Evolutionary conservation across 2,113 vertebrate genomes (phyloP).

Genomic region (Psittacara wagleri): DNA sequence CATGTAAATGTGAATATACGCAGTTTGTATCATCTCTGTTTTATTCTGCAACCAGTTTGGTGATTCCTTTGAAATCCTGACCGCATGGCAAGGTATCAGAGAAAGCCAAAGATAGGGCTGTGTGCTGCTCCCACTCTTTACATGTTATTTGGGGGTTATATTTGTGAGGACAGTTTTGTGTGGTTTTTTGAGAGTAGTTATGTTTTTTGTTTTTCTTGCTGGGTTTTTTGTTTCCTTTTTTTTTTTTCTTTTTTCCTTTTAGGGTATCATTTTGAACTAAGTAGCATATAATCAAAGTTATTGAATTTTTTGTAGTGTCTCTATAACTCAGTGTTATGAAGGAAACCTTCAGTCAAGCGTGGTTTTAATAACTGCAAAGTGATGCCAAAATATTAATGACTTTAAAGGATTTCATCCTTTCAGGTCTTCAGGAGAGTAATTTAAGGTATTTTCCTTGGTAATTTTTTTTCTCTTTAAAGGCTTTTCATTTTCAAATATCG

Average conservation of each 20-base stretch:
- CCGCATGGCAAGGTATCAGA: neutral
- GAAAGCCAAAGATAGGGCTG: neutral
- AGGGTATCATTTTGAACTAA: neutral
- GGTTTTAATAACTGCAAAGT: constrained; percentile 18
- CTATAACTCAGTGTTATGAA: neutral
- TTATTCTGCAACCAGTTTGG: neutral
- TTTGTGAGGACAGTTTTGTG: neutral
- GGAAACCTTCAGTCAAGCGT: neutral
- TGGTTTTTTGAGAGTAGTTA: fast-evolving
- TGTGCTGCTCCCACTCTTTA: neutral
- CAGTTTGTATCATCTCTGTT: neutral
- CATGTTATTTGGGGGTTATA: fast-evolving
- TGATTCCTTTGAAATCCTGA: neutral
- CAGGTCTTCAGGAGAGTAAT: neutral
- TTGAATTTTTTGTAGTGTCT: neutral
- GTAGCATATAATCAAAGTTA: neutral
- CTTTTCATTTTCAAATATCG: neutral
- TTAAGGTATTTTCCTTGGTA: neutral
- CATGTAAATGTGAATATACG: neutral
- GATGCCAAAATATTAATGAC: constrained; percentile 27
- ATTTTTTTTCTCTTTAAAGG: neutral
- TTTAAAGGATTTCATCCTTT: constrained; percentile 19
- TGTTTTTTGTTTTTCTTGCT: neutral
- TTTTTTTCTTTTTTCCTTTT: neutral
- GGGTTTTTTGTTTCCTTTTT: neutral